phyloP scores from a whole-genome alignment of 2,797 vertebrate genomes.

The Nyctalus aviator region DNA sequence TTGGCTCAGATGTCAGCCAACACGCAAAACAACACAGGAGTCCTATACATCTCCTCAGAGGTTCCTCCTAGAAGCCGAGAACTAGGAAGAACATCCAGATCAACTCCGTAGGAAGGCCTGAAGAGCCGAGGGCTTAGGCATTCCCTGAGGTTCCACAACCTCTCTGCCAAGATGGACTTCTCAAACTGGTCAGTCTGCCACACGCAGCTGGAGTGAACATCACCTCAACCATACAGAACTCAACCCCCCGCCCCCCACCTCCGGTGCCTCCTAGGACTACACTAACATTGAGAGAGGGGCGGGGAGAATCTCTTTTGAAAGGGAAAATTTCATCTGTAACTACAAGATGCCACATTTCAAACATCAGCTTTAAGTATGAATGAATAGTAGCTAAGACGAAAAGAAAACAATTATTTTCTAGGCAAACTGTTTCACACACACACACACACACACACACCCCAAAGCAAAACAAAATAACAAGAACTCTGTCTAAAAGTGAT shows the following conservation, averaged over 20 bases:
- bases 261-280: not conserved
- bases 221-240: not conserved
- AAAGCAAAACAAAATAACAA: constrained; percentile 43
- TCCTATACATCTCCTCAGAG: constrained; percentile 34
- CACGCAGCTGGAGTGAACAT: not conserved
- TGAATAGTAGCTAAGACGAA: not conserved
- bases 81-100: constrained; percentile 5
- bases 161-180: not conserved
- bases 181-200: not conserved
- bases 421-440: constrained; percentile 57
- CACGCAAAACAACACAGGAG: not conserved
- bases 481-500: not conserved
- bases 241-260: not conserved
- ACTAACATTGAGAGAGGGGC: not conserved
- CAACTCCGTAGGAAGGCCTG: not conserved
- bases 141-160: not conserved
- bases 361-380: not conserved
- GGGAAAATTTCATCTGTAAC: constrained; percentile 13
- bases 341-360: not conserved
- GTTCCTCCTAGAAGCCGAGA: constrained; percentile 23
- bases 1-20: not conserved
- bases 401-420: constrained; percentile 34
- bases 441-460: not conserved
- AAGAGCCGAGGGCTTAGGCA: not conserved
- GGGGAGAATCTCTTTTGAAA: not conserved